These are phyloP conservation scores for Tragelaphus strepsiceros DNA, from an alignment of 2,113 vertebrate genomes.

Conservation along the genomic window DNA sequence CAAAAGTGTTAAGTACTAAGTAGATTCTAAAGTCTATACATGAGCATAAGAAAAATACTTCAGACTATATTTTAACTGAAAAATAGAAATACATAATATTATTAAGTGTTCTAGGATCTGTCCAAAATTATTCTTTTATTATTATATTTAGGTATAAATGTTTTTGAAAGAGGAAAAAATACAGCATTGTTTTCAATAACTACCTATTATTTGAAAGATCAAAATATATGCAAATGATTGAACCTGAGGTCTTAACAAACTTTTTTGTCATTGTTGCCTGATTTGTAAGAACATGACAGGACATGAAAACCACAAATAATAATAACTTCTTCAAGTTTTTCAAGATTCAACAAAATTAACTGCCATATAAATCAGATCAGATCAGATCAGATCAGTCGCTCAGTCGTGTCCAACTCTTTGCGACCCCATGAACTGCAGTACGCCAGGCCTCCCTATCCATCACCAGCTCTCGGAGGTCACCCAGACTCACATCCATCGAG, in stretches of 20 bases:
- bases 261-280: neutral
- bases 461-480: too few relatives aligned
- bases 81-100: neutral
- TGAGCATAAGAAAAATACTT: neutral
- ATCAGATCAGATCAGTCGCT: too few relatives aligned
- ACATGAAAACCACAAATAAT: neutral
- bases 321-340: neutral
- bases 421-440: too few relatives aligned
- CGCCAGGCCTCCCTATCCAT: too few relatives aligned
- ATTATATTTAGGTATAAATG: neutral
- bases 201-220: neutral
- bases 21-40: neutral
- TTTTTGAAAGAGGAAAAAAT: neutral
- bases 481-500: too few relatives aligned
- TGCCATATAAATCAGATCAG: slow-evolving; percentile 23
- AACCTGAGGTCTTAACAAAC: neutral
- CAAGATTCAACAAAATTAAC: neutral
- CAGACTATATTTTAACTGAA: neutral
- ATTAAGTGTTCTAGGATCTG: neutral
- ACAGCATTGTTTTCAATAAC: neutral
- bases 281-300: neutral
- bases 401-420: too few relatives aligned
- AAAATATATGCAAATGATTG: neutral
- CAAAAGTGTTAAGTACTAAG: neutral
- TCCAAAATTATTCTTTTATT: neutral